Percentiles rank a stretch among this genome's conserved stretches.
These are phyloP conservation scores for Distichodus sexfasciatus DNA, from an alignment of 2,797 vertebrate species.

Conservation along the genomic window DNA sequence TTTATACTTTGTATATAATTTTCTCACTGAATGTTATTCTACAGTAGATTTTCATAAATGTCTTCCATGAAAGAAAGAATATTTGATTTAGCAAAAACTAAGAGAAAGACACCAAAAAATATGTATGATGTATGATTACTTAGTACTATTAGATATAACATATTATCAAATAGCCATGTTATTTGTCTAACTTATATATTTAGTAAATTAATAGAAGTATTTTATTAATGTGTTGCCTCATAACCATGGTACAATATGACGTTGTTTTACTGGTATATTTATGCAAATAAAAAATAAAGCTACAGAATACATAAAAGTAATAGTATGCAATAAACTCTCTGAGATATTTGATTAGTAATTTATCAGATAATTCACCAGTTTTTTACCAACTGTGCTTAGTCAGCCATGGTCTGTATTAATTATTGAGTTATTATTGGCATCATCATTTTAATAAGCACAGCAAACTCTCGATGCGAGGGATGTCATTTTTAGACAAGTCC, in stretches of 20 bases:
- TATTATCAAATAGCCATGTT: too few relatives aligned
- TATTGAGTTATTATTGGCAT: constrained; percentile 71
- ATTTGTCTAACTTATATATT: too few relatives aligned
- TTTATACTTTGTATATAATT: too few relatives aligned
- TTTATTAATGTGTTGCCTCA: constrained; percentile 11
- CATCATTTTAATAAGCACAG: constrained; percentile 76
- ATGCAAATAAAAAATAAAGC: background rate
- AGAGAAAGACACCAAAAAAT: too few relatives aligned
- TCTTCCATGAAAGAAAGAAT: too few relatives aligned
- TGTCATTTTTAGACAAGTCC: constrained; percentile 27
- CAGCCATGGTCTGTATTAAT: constrained; percentile 78
- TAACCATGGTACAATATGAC: background rate
- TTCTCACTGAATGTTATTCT: too few relatives aligned
- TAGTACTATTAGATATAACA: too few relatives aligned
- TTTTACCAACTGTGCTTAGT: constrained; percentile 66
- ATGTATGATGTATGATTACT: too few relatives aligned
- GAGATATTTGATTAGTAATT: constrained; percentile 61
- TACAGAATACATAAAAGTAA: background rate
- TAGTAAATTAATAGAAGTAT: constrained; percentile 26
- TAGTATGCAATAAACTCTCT: background rate
- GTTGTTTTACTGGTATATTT: background rate
- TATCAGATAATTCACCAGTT: constrained; percentile 59
- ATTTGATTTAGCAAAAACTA: too few relatives aligned
- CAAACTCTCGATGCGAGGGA: constrained; percentile 60
- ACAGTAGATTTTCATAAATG: too few relatives aligned